Conservation (phyloP, 2,888 invertebrate genomes). For the Shargacucullia verbasci region DNA sequence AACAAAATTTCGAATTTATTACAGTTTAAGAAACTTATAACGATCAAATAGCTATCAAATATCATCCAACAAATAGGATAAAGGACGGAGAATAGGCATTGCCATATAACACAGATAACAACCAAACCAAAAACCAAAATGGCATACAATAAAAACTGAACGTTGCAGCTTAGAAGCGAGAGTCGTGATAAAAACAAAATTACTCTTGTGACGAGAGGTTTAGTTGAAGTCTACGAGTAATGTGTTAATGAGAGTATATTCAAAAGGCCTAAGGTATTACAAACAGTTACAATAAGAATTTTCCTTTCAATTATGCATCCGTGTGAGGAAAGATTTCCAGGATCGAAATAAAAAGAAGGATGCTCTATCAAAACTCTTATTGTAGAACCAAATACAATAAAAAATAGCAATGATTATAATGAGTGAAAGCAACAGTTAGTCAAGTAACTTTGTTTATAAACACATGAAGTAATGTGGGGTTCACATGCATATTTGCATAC, state of each 20-base stretch:
- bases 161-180: constrained; percentile 70
- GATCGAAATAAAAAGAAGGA: constrained; percentile 43
- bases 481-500: constrained; percentile 83
- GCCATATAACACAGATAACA: constrained; percentile 66
- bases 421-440: constrained; percentile 82
- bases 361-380: constrained; percentile 69
- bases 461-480: constrained; percentile 87
- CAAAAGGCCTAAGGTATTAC: constrained; percentile 40
- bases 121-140: constrained; percentile 58
- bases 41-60: constrained; percentile 67
- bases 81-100: constrained; percentile 71
- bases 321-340: constrained; percentile 10
- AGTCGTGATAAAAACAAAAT: constrained; percentile 66
- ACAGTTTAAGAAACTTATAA: constrained; percentile 68
- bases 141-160: constrained; percentile 66
- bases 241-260: constrained; percentile 52
- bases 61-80: constrained; percentile 74
- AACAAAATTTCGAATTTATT: constrained; percentile 85
- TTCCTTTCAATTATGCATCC: constrained; percentile 52
- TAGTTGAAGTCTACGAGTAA: constrained; percentile 58
- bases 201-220: constrained; percentile 59
- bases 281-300: constrained; percentile 66
- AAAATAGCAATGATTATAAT: constrained; percentile 69
- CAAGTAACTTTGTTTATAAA: constrained; percentile 89
- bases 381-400: constrained; percentile 64